Evolutionary conservation across 2,113 vertebrate genomes (phyloP).

Genomic region (Cathartes aura): DNA sequence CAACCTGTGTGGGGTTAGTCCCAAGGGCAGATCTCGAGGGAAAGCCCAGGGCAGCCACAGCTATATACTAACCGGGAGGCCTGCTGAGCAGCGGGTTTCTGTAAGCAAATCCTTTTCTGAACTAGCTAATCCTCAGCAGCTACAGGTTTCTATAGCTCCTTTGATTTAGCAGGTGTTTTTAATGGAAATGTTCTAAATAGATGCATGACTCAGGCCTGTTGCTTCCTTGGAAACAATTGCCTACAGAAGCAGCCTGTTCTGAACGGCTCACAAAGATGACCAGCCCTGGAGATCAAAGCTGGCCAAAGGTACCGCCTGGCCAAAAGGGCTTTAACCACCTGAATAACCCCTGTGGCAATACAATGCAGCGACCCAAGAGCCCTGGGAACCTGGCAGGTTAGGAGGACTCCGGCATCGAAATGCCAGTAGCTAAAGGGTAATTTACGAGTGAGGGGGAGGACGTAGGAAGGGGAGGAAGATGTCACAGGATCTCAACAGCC

Average conservation of each 20-base stretch:
- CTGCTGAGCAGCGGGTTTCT: background rate
- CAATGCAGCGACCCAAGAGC: background rate
- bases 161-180: slow-evolving; percentile 68
- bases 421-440: slow-evolving; percentile 25
- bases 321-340: background rate
- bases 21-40: background rate
- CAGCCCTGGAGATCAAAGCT: slow-evolving; percentile 6
- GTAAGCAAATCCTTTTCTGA: slow-evolving; percentile 21
- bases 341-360: background rate
- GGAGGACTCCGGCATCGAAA: background rate
- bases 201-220: slow-evolving; percentile 56
- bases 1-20: background rate
- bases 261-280: background rate
- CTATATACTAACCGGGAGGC: background rate
- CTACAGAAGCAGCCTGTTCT: slow-evolving; percentile 42
- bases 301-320: background rate
- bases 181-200: slow-evolving; percentile 69
- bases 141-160: slow-evolving; percentile 62
- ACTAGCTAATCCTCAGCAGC: slow-evolving; percentile 54
- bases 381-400: background rate
- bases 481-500: slow-evolving; percentile 48
- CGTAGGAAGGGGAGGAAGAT: slow-evolving; percentile 47
- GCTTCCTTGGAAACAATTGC: slow-evolving; percentile 69
- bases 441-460: slow-evolving; percentile 42
- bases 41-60: background rate